These are phyloP conservation scores for Drosophila albomicans DNA, from an alignment of 1,140 invertebrate species.

Conservation along the genomic window DNA sequence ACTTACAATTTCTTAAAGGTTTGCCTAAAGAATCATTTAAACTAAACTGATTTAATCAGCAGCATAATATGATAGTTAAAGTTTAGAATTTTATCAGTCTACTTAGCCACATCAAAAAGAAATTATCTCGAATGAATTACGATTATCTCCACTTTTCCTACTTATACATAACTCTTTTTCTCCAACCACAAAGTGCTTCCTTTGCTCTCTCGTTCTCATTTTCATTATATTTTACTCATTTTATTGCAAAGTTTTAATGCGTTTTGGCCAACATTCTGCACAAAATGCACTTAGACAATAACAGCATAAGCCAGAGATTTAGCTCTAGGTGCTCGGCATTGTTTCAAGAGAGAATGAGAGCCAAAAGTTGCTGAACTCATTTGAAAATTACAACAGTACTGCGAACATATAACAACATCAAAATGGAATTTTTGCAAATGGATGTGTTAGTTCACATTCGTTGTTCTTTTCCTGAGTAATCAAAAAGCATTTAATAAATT, in stretches of 20 bases:
- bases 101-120: too few relatives aligned
- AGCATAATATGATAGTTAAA: too few relatives aligned
- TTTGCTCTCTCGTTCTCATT: background rate
- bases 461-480: conserved; percentile 23
- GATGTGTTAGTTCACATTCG: background rate
- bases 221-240: conserved; percentile 12
- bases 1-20: too few relatives aligned
- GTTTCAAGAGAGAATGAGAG: background rate
- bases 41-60: too few relatives aligned
- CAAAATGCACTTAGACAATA: conserved; percentile 3
- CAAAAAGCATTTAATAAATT: conserved; percentile 64
- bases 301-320: conserved; percentile 5
- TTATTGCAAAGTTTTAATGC: background rate
- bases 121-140: too few relatives aligned
- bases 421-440: conserved; percentile 16
- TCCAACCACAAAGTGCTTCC: background rate
- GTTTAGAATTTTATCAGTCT: too few relatives aligned
- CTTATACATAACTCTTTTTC: too few relatives aligned
- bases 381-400: conserved; percentile 19
- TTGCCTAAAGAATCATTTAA: too few relatives aligned
- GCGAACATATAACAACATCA: background rate
- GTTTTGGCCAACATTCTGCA: background rate
- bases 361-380: conserved; percentile 4
- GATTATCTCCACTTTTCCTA: too few relatives aligned
- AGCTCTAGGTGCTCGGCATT: background rate